phyloP scores from a whole-genome alignment of 35 echinoderm and acorn worm genomes.

The Heliocidaris tuberculata region DNA sequence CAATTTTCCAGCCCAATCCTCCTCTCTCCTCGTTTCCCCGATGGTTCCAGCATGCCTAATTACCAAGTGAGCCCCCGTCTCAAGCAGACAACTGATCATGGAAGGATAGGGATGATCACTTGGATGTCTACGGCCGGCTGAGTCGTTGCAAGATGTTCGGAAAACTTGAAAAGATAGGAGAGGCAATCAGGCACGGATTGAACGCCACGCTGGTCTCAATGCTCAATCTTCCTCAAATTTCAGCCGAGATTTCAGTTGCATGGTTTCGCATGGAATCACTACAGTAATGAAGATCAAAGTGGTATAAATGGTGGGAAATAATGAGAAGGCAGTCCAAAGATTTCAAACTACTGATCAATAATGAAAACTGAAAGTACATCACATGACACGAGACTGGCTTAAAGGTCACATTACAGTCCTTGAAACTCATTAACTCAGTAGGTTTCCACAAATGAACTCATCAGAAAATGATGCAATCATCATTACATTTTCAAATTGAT shows the following conservation, averaged over 20 bases:
- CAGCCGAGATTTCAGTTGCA: neutral
- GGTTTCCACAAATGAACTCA: neutral
- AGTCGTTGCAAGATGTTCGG: neutral
- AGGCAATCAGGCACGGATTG: neutral
- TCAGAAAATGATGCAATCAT: neutral
- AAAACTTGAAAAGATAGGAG: neutral
- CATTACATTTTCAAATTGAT: neutral
- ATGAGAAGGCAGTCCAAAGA: neutral
- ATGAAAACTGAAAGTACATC: neutral
- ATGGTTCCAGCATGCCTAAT: constrained; percentile 9
- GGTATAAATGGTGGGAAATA: neutral
- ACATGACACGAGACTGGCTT: neutral
- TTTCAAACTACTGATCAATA: neutral
- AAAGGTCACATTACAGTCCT: neutral
- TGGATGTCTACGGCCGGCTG: too few relatives aligned
- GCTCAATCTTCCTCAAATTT: neutral
- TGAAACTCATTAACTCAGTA: neutral
- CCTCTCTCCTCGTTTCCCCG: neutral
- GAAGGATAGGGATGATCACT: neutral
- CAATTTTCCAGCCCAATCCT: neutral
- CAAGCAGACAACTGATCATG: neutral
- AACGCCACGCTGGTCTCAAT: neutral
- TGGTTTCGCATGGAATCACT: neutral
- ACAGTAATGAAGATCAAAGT: neutral
- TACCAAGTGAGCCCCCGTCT: neutral